Evolutionary conservation across 2,113 vertebrate genomes (phyloP), one percentile per base, ranked within the genome.

Genomic region (Neodon shergylaensis): DNA sequence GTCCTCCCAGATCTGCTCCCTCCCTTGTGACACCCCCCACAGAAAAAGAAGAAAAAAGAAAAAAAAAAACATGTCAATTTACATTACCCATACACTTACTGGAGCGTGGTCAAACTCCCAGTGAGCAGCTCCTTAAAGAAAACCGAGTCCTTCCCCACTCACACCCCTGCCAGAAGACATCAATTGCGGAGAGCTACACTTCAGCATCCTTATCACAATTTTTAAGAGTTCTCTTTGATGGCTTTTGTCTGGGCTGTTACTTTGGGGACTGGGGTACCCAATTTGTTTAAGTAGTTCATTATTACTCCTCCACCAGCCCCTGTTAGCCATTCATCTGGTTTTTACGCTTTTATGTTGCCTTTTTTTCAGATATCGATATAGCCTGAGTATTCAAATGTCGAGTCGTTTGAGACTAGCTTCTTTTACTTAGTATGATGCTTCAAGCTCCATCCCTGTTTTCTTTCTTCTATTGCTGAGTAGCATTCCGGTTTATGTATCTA

Each of bases 401-500:
- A 88, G n/a, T 33, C 49, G 42, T 90, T 92, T 76, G 66, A 77
- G 28, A 84, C 26, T 91, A 73, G 12, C 24, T 92, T 65, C 61
- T 86, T 49, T 96, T 44, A 74, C 49, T 94, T 84, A 73, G 14
- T 17, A 14, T 66, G 83, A 70, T 88, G 72, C 36, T 90, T 91
- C 7, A 47, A 70, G 26, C 70, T 74, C 66, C 47, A 90, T 44
- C 36, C 76, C 39, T 58, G 77, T 84, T 95, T 96, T 76, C 65
- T 74, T 66, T 52, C 39, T 79, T 93, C 74, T 68, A 91, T n/a
- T 81, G 5, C 36, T 95, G 22, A 94, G 12, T 76, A 92, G 21
- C 92, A 85, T 92, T 94, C n/a, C 16, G 0, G 79, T 85, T 96
- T 94, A 63, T 83, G n/a, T 39, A 61, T 88, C 65, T 74, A 76